Conservation (phyloP, 2,113 vertebrate genomes). For the Egretta garzetta region DNA sequence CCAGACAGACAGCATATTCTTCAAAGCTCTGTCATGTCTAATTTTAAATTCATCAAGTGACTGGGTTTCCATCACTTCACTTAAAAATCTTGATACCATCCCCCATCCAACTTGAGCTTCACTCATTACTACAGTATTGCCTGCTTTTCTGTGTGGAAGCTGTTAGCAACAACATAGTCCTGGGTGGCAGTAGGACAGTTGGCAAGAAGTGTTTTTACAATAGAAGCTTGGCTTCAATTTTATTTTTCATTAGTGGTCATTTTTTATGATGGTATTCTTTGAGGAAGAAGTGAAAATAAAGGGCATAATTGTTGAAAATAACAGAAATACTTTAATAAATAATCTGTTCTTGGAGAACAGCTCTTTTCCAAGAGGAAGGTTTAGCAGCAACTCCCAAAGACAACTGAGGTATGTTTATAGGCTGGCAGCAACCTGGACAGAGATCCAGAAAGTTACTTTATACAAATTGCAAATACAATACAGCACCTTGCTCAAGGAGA, state of each 20-base stretch:
- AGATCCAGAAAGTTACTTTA: not conserved
- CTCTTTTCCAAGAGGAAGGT: not conserved
- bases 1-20: too few species aligned
- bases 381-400: not conserved
- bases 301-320: not conserved
- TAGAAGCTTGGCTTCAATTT: not conserved
- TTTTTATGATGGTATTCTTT: not conserved
- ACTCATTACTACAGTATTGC: not conserved
- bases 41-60: constrained; percentile 1
- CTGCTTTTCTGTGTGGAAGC: not conserved
- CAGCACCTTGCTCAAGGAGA: not conserved
- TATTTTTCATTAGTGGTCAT: not conserved
- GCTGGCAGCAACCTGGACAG: not conserved
- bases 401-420: not conserved
- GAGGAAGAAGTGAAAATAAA: not conserved
- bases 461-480: not conserved
- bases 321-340: not conserved
- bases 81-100: constrained; percentile 5
- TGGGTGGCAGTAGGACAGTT: not conserved
- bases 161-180: not conserved
- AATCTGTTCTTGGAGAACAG: not conserved
- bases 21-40: not conserved
- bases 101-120: not conserved
- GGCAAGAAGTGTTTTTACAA: not conserved
- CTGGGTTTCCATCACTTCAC: not conserved